Conservation (phyloP, 1,140 invertebrate species). For the Hylaeus volcanicus region DNA sequence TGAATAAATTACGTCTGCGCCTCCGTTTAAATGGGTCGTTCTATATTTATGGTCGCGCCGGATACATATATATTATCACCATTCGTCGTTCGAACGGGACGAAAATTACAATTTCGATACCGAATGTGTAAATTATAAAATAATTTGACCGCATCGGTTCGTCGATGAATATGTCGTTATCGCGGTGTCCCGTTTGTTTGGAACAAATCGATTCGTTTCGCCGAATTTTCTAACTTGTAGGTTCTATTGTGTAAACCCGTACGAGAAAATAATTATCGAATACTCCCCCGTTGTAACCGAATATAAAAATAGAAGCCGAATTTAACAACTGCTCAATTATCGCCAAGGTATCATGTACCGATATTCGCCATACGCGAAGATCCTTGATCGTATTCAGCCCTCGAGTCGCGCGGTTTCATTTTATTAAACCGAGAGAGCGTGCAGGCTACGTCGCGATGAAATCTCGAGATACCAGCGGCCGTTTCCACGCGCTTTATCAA, state of each 20-base stretch:
- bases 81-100: conserved; percentile 32
- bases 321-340: no score
- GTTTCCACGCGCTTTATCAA: conserved; percentile 43
- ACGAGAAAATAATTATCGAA: no score
- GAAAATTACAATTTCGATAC: conserved; percentile 64
- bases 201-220: no score
- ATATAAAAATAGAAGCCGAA: no score
- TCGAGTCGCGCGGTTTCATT: neutral
- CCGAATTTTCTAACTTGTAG: no score
- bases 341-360: no score
- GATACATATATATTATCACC: conserved; percentile 61
- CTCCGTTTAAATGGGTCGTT: conserved; percentile 55
- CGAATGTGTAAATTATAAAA: conserved; percentile 61
- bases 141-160: conserved; percentile 46
- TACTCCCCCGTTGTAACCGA: no score
- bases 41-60: conserved; percentile 59
- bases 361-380: conserved; percentile 11
- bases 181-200: neutral
- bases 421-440: conserved; percentile 21
- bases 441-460: conserved; percentile 11
- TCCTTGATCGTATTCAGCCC: neutral
- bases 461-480: conserved; percentile 14
- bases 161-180: neutral
- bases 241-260: no score
- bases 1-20: conserved; percentile 65